These are phyloP conservation scores for Cheilosia grossa DNA, from an alignment of 2,888 invertebrate species.

Conservation along the genomic window DNA sequence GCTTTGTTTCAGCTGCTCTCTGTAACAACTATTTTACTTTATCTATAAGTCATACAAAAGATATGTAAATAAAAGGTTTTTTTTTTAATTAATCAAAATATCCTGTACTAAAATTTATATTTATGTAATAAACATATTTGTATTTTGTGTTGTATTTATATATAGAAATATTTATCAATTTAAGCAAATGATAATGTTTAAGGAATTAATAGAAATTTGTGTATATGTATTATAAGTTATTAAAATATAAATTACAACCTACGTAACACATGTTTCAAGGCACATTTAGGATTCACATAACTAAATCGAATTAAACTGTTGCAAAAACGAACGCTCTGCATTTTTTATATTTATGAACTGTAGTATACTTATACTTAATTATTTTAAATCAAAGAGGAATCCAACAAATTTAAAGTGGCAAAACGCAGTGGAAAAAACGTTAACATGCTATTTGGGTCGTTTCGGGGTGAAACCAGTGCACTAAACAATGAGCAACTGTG, in stretches of 20 bases:
- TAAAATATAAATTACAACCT: background rate
- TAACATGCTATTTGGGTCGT: no score
- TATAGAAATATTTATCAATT: background rate
- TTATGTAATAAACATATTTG: background rate
- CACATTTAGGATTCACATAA: background rate
- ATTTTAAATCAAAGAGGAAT: no score
- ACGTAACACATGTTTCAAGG: background rate
- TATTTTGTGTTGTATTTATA: background rate
- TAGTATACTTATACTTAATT: no score
- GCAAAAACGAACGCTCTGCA: background rate
- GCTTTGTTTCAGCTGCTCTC: no score
- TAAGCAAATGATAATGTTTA: background rate
- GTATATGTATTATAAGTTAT: constrained; percentile 1
- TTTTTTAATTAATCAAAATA: no score
- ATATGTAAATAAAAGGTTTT: no score
- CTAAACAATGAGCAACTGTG: no score
- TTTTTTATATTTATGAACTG: background rate
- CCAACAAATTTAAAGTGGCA: background rate
- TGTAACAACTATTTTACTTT: no score
- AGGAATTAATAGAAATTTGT: background rate
- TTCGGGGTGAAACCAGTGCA: no score
- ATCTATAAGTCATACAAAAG: no score
- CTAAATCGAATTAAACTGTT: background rate
- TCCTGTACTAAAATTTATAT: background rate
- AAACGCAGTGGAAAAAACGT: no score